These are phyloP conservation scores for Podarcis muralis DNA, from an alignment of 2,113 vertebrate species.

Conservation along the genomic window DNA sequence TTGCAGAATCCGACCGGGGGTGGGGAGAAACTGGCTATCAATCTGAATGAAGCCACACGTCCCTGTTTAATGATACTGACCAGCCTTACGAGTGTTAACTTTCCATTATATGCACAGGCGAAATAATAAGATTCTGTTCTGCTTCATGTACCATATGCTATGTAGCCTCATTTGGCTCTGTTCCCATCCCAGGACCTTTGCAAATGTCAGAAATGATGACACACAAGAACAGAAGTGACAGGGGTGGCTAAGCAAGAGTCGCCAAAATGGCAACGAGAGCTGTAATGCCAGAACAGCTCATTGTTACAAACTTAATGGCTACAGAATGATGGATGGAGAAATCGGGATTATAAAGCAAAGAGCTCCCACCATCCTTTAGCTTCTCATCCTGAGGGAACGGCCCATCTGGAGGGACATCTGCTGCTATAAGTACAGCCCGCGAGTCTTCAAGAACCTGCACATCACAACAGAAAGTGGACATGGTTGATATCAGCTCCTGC, in stretches of 20 bases:
- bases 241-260: background rate
- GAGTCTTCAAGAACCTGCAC: constrained; percentile 95
- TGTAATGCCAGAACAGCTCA: background rate
- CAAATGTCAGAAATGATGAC: constrained; percentile 8
- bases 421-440: constrained; percentile 83
- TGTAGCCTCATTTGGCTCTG: background rate
- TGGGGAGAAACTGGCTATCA: too few species aligned
- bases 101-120: background rate
- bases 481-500: background rate
- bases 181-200: constrained; percentile 11
- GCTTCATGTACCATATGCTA: constrained; percentile 4
- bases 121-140: constrained; percentile 5
- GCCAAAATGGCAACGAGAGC: background rate
- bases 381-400: constrained; percentile 95
- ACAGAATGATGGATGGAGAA: constrained; percentile 9
- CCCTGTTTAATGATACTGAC: background rate
- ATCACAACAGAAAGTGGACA: constrained; percentile 23
- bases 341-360: background rate
- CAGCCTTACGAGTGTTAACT: background rate
- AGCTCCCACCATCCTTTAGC: constrained; percentile 91
- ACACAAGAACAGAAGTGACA: background rate
- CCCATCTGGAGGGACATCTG: constrained; percentile 88
- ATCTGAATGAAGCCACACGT: background rate
- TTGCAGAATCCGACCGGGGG: background rate
- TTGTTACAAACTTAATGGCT: background rate